These are phyloP conservation scores for Thymelicus lineola DNA, from an alignment of 2,888 invertebrate genomes.

Conservation along the genomic window DNA sequence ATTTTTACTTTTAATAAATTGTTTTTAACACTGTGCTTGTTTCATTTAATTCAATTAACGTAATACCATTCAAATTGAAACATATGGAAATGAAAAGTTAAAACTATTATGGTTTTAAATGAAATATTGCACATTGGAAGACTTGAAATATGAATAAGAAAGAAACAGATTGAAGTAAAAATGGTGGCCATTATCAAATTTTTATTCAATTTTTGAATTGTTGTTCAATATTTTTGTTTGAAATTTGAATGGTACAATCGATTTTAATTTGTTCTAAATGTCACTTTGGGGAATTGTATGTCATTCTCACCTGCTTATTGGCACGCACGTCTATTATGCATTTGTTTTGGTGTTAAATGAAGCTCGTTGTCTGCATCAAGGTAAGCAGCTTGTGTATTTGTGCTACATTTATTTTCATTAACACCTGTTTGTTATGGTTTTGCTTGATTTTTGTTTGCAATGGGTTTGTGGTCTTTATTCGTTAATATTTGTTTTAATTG, in stretches of 20 bases:
- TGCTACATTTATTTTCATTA: conserved; percentile 8
- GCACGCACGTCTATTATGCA: neutral
- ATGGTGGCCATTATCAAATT: too few species aligned
- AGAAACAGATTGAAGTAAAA: too few species aligned
- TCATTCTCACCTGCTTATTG: neutral
- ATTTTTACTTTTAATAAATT: conserved; percentile 4
- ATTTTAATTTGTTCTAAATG: neutral
- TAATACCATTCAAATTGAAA: conserved; percentile 2
- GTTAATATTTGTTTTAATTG: neutral
- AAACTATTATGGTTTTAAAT: too few species aligned
- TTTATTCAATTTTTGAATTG: too few species aligned
- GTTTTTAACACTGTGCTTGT: neutral
- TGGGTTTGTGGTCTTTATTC: neutral
- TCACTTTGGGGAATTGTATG: neutral
- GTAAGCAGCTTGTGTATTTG: conserved; percentile 1
- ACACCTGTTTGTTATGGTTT: conserved; percentile 5
- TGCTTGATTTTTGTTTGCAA: conserved; percentile 4
- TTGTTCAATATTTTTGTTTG: neutral
- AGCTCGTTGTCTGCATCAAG: neutral
- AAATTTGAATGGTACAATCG: neutral
- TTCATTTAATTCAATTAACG: conserved; percentile 7
- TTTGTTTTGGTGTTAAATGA: neutral
- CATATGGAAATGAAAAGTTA: neutral
- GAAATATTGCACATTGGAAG: too few species aligned
- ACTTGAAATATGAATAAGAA: too few species aligned